phyloP scores from a whole-genome alignment of 2,888 invertebrate genomes.

The Drosophila histrio region DNA sequence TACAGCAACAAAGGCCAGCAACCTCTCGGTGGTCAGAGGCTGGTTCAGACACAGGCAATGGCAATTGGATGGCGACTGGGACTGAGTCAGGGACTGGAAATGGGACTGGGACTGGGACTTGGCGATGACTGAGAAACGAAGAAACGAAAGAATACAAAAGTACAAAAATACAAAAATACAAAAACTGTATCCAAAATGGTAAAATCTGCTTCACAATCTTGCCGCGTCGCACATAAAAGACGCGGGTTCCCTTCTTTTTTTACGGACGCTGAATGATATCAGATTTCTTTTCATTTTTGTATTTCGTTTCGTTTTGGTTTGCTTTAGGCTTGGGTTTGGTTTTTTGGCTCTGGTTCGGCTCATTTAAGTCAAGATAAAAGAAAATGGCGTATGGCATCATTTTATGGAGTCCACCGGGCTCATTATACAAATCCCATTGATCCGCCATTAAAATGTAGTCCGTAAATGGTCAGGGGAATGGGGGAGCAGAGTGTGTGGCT shows the following conservation, averaged over 20 bases:
- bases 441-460: constrained; percentile 68
- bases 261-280: constrained; percentile 72
- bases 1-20: constrained; percentile 71
- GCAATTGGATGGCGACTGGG: constrained; percentile 26
- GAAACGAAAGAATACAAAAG: too few relatives aligned
- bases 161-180: constrained; percentile 20
- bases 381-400: constrained; percentile 63
- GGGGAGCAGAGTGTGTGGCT: too few relatives aligned
- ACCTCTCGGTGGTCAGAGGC: constrained; percentile 58
- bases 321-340: constrained; percentile 28
- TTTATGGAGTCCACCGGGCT: constrained; percentile 67
- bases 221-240: constrained; percentile 66
- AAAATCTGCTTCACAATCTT: constrained; percentile 73
- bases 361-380: constrained; percentile 41
- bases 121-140: constrained; percentile 4
- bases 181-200: constrained; percentile 73
- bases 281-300: constrained; percentile 68
- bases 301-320: constrained; percentile 41
- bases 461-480: constrained; percentile 33
- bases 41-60: background rate
- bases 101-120: constrained; percentile 14
- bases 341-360: constrained; percentile 31
- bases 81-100: constrained; percentile 27
- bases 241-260: constrained; percentile 65
- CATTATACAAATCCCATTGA: constrained; percentile 75